Evolutionary conservation across 2,888 invertebrate species (phyloP), one percentile per base, ranked within the genome.

Genomic region (Himalopsyche tibetana): DNA sequence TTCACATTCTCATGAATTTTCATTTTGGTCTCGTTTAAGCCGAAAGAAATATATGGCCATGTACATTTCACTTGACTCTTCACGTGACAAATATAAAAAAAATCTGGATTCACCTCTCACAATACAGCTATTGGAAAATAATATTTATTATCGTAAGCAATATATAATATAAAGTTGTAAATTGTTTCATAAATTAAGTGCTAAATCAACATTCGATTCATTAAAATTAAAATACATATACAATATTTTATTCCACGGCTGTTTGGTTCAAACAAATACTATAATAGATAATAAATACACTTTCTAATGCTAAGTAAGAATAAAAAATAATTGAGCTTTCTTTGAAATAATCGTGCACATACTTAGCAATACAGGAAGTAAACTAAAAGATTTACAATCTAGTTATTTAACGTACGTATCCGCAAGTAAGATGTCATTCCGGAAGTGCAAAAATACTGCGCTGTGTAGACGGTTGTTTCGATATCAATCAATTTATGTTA

Each of bases 241-340:
- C 38, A 74, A 74, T 74, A 38, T 63, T 11, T 19, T 63, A 63
- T 74, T 36, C 15, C 19, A 36, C 74, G n/a, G 74, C n/a, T 74
- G 74, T 38, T 74, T 74, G 74, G 74, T 74, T 36, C 15, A 36
- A 74, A 74, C 38, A 36, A 38, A 74, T 74, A 74, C 74, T 12
- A 74, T 38, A 74, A 74, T 74, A 74, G 74, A 74, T 69, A 69
- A 28, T 28, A 56, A 5, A 17, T 38, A 36, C 74, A 74, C 74
- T 74, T 74, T 74, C 74, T 74, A 74, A 74, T 74, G 74, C 74
- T 36, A 38, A 36, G 74, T 36, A 38, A 74, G 74, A 74, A 74
- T 74, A 36, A 36, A 45, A 45, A 51, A 74, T 74, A 74, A 74
- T 38, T 74, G 38, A 74, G 74, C 74, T 74, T 74, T 74, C 74